Percentiles rank a stretch among this genome's conserved stretches.
phyloP scores from a whole-genome alignment of 2,113 vertebrate genomes.

The Alaudala cheleensis region DNA sequence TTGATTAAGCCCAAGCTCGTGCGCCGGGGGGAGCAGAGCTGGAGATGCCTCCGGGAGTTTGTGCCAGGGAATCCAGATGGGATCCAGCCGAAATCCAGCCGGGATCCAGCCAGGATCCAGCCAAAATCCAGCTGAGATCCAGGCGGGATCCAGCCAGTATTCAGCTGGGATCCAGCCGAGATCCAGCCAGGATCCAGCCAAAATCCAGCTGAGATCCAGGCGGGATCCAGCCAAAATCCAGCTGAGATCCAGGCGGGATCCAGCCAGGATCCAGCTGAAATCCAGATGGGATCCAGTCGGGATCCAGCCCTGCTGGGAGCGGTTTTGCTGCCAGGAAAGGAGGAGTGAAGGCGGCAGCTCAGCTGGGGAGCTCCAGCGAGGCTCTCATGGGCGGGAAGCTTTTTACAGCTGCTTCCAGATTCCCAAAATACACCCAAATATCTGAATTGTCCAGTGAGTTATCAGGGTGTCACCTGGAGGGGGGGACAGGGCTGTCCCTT shows the following conservation, averaged over 20 bases:
- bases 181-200: too few species aligned
- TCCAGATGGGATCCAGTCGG: neutral
- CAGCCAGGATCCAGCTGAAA: neutral
- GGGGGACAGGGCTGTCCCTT: neutral
- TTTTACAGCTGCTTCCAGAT: neutral
- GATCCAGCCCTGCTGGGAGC: neutral
- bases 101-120: neutral
- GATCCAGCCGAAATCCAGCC: neutral
- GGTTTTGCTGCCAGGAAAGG: neutral
- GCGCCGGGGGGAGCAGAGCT: accelerated
- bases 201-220: too few species aligned
- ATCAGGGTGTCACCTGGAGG: accelerated
- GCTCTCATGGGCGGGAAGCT: neutral
- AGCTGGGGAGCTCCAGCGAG: neutral
- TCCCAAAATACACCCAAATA: accelerated
- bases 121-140: neutral
- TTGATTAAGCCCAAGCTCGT: neutral
- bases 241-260: neutral
- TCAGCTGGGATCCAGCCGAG: too few species aligned
- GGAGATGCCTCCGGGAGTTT: neutral
- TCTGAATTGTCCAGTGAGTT: accelerated
- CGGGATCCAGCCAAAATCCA: too few species aligned
- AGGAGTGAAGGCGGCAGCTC: neutral
- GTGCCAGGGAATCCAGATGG: neutral
- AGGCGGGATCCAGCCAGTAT: neutral